Evolutionary conservation across 2,113 vertebrate species (phyloP).

Genomic region (Cygnus buccinator): DNA sequence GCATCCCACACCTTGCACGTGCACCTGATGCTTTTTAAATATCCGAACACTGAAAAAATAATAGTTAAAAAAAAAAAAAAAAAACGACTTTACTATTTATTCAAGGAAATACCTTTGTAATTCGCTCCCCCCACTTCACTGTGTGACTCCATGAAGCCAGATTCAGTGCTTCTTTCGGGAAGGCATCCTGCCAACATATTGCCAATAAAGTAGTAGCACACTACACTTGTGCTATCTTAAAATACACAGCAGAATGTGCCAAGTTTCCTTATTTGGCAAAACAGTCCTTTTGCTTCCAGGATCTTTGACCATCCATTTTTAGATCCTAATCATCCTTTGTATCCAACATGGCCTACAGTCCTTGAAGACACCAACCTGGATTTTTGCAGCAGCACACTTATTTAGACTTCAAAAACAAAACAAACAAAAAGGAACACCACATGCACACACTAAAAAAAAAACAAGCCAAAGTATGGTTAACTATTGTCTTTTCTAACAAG

Average conservation of each 20-base stretch:
- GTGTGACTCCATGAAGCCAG: conserved; percentile 9
- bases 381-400: conserved; percentile 10
- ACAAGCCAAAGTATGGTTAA: background rate
- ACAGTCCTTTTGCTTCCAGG: conserved; percentile 77
- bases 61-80: background rate
- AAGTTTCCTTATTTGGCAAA: conserved; percentile 85
- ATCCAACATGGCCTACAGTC: conserved; percentile 27
- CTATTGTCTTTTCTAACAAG: background rate
- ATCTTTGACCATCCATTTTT: conserved; percentile 82
- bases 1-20: background rate
- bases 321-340: conserved; percentile 71
- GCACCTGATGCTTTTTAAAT: background rate
- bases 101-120: background rate
- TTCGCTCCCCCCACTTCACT: background rate
- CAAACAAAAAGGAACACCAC: background rate
- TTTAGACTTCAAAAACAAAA: background rate
- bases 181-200: conserved; percentile 78
- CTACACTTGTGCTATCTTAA: conserved; percentile 78
- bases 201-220: conserved; percentile 79
- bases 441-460: background rate
- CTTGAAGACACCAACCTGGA: conserved; percentile 6
- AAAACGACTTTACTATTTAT: conserved; percentile 10
- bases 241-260: conserved; percentile 77
- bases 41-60: background rate
- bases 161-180: conserved; percentile 66